Conservation (phyloP, 2,797 vertebrate species). For the Myotis myotis region DNA sequence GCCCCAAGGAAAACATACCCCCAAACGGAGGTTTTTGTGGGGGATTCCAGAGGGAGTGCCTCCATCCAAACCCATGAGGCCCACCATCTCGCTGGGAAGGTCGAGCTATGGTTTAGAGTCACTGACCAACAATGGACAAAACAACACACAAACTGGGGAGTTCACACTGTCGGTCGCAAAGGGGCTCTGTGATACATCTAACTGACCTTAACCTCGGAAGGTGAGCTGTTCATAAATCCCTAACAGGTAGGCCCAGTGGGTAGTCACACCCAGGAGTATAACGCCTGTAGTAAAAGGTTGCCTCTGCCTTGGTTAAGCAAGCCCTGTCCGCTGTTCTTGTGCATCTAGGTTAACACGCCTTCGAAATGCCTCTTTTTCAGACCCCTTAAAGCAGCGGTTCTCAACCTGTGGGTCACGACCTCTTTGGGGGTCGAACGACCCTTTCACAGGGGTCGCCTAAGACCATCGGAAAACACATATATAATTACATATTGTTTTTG, state of each 20-base stretch:
- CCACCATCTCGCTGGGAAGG: background rate
- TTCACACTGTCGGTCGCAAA: accelerated
- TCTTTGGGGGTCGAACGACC: too few species aligned
- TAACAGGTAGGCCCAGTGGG: background rate
- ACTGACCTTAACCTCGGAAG: background rate
- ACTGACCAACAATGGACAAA: background rate
- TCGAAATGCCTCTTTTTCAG: background rate
- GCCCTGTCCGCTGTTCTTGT: too few species aligned
- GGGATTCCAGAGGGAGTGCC: background rate
- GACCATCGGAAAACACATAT: too few species aligned
- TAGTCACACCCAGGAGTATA: accelerated
- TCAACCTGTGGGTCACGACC: too few species aligned
- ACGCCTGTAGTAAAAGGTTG: background rate
- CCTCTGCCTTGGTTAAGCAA: background rate
- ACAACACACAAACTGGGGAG: background rate
- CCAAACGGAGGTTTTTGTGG: accelerated
- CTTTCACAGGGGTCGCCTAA: too few species aligned
- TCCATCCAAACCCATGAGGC: accelerated
- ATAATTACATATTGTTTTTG: too few species aligned
- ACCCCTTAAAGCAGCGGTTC: background rate
- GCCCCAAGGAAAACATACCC: background rate
- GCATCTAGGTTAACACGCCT: background rate
- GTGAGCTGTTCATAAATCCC: background rate
- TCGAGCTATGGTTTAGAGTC: too few species aligned
- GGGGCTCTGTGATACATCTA: background rate